phyloP scores from a whole-genome alignment of 2,797 vertebrate genomes.

The Cercopithecus mitis region DNA sequence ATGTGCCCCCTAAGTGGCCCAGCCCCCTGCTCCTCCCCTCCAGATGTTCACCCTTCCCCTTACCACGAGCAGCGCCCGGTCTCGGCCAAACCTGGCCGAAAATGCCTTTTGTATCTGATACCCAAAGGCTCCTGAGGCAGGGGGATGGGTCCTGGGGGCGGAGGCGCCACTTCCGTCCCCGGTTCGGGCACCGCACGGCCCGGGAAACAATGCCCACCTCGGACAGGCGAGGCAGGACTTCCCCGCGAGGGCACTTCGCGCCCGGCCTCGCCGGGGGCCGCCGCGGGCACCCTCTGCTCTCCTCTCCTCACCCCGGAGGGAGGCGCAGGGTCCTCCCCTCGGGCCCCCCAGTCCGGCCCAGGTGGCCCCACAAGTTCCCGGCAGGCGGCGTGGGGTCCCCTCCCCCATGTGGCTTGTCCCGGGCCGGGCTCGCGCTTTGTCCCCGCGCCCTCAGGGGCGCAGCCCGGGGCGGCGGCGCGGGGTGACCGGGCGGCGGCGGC shows the following conservation, averaged over 20 bases:
- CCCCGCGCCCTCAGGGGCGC: slow-evolving; percentile 69
- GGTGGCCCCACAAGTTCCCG: slow-evolving; percentile 64
- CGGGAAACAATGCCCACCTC: slow-evolving; percentile 73
- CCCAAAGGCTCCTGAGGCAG: slow-evolving; percentile 1
- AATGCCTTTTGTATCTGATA: slow-evolving; percentile 57
- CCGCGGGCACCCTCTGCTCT: neutral
- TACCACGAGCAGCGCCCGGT: neutral
- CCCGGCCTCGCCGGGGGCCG: slow-evolving; percentile 11
- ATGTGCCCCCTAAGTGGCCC: slow-evolving; percentile 66
- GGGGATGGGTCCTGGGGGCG: slow-evolving; percentile 8
- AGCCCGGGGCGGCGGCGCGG: slow-evolving; percentile 11
- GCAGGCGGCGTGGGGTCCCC: slow-evolving; percentile 27
- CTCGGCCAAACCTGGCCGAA: slow-evolving; percentile 1
- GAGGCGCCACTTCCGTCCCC: slow-evolving; percentile 59
- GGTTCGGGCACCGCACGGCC: slow-evolving; percentile 6
- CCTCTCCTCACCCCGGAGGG: neutral
- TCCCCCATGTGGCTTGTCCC: neutral
- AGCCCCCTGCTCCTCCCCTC: slow-evolving; percentile 69
- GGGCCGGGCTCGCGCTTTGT: slow-evolving; percentile 64
- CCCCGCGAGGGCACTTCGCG: slow-evolving; percentile 16
- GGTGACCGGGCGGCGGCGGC: slow-evolving; percentile 18
- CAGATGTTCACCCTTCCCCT: slow-evolving; percentile 57
- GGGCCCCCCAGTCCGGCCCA: neutral
- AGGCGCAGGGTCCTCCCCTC: neutral
- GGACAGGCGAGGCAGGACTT: slow-evolving; percentile 51